Evolutionary conservation across 2,797 vertebrate species (phyloP).

Genomic region (Gambelia wislizenii): DNA sequence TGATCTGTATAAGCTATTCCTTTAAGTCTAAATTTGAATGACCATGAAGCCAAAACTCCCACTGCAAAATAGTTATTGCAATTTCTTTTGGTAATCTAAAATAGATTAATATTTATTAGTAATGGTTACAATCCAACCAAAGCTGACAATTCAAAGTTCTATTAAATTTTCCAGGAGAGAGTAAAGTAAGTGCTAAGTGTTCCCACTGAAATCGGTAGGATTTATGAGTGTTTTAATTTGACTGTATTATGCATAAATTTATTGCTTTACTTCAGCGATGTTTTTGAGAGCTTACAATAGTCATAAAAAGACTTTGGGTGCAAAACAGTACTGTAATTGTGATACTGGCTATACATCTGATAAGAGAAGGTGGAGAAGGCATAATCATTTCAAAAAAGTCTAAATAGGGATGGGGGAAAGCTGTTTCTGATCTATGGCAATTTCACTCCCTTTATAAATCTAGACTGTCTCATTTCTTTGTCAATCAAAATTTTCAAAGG

Average conservation of each 20-base stretch:
- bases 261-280: background rate
- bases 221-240: too few relatives aligned
- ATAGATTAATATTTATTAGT: background rate
- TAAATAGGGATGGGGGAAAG: background rate
- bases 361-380: background rate
- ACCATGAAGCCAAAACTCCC: background rate
- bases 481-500: too few relatives aligned
- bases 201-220: too few relatives aligned
- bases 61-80: background rate
- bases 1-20: background rate
- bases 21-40: background rate
- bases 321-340: accelerated
- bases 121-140: background rate
- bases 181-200: background rate
- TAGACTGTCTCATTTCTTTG: too few relatives aligned
- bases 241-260: background rate
- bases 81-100: background rate
- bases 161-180: background rate
- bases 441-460: background rate
- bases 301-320: background rate
- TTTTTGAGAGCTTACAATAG: background rate
- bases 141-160: background rate
- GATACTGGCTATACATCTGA: background rate
- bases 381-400: background rate
- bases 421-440: background rate